These are phyloP conservation scores for Halotydeus destructor DNA, from an alignment of 1,140 invertebrate genomes.

Conservation along the genomic window DNA sequence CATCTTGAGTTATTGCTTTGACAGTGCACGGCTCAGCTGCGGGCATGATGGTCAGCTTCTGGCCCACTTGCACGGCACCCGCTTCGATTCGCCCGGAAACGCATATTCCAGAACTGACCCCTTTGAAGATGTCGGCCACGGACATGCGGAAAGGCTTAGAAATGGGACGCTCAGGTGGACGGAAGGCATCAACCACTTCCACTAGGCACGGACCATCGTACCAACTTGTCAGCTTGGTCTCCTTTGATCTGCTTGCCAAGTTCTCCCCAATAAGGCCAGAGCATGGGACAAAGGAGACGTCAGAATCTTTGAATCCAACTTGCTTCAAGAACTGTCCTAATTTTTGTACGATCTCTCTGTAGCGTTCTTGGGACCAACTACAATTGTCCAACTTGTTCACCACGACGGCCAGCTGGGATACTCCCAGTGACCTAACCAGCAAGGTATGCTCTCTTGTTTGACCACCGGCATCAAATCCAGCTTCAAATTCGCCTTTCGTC, in stretches of 20 bases:
- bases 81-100: conserved; percentile 75
- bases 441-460: conserved; percentile 95
- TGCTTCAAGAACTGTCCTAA: conserved; percentile 74
- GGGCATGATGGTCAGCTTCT: conserved; percentile 72
- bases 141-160: conserved; percentile 74
- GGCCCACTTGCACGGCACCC: conserved; percentile 57
- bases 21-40: conserved; percentile 50
- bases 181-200: conserved; percentile 64
- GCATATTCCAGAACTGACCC: conserved; percentile 56
- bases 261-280: conserved; percentile 88
- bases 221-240: conserved; percentile 48
- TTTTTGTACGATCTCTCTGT: conserved; percentile 63
- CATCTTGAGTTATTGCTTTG: conserved; percentile 50
- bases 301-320: conserved; percentile 73
- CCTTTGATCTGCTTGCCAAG: conserved; percentile 44
- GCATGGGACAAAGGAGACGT: conserved; percentile 79
- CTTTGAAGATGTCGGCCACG: conserved; percentile 85
- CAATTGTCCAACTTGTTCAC: conserved; percentile 68
- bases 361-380: conserved; percentile 54
- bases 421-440: conserved; percentile 63
- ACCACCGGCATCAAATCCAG: conserved; percentile 88
- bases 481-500: conserved; percentile 85
- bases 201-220: conserved; percentile 60
- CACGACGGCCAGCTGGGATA: conserved; percentile 60
- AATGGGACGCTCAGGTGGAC: conserved; percentile 50